phyloP scores from a whole-genome alignment of 2,113 vertebrate genomes.

The Pelecanoides urinatrix region DNA sequence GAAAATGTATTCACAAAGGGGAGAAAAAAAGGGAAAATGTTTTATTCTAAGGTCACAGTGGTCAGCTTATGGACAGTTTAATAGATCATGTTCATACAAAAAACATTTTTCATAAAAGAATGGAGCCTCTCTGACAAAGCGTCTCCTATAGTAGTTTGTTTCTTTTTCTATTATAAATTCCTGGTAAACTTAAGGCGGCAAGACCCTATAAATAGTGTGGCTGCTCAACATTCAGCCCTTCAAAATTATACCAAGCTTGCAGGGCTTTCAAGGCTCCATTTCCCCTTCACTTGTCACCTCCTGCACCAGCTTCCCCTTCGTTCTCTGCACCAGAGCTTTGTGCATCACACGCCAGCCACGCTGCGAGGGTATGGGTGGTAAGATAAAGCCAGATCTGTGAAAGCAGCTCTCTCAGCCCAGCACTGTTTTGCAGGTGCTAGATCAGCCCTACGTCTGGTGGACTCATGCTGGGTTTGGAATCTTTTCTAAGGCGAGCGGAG shows the following conservation, averaged over 20 bases:
- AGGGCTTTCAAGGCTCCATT: background rate
- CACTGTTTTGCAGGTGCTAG: background rate
- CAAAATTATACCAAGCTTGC: background rate
- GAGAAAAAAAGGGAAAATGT: background rate
- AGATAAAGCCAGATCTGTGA: background rate
- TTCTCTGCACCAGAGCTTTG: background rate
- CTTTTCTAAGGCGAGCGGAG: background rate
- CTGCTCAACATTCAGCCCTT: background rate
- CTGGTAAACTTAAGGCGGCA: background rate
- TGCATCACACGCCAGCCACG: fast-evolving
- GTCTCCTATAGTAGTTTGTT: background rate
- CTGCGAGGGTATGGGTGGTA: fast-evolving
- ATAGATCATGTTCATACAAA: background rate
- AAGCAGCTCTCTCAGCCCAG: background rate
- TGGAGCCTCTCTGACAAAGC: background rate
- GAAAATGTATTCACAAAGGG: background rate
- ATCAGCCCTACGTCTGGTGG: background rate
- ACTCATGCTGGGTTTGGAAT: background rate
- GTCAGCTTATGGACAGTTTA: background rate
- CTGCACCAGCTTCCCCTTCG: fast-evolving
- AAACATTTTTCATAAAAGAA: background rate
- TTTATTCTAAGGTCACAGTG: background rate
- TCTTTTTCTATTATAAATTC: background rate
- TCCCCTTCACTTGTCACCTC: background rate
- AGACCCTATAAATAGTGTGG: background rate